Evolutionary conservation across 1,140 invertebrate species (phyloP).

Genomic region (Notospermus geniculatus): DNA sequence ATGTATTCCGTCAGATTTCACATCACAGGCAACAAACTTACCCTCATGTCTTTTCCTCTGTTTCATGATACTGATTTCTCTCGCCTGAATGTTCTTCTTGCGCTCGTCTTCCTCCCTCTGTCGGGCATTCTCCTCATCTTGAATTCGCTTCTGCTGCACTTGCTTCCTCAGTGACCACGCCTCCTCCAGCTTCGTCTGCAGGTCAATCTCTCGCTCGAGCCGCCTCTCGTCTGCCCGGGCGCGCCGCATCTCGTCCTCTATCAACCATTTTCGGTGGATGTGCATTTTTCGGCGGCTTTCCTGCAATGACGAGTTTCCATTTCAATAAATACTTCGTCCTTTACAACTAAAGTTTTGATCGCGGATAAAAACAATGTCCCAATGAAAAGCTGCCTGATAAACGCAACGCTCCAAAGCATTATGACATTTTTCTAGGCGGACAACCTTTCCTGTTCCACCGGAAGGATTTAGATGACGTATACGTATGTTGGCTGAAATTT

Average conservation of each 20-base stretch:
- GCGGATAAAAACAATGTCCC: neutral
- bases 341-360: neutral
- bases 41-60: neutral
- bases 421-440: neutral
- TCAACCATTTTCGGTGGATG: neutral
- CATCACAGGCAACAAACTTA: too few species aligned
- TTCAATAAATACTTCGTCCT: neutral
- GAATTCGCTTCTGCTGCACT: neutral
- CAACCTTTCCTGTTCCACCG: neutral
- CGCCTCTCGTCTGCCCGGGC: neutral
- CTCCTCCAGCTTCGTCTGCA: neutral
- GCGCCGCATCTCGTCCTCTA: neutral
- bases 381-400: neutral
- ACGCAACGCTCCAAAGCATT: neutral
- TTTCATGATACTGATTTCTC: neutral
- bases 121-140: neutral
- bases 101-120: neutral
- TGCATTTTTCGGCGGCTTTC: slow-evolving; percentile 4
- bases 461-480: neutral
- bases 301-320: neutral
- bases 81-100: neutral
- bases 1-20: too few species aligned
- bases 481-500: neutral
- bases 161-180: neutral
- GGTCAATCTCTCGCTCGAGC: neutral